Evolutionary conservation across 2,888 invertebrate genomes (phyloP).

Genomic region (Cyclophora albipunctata): DNA sequence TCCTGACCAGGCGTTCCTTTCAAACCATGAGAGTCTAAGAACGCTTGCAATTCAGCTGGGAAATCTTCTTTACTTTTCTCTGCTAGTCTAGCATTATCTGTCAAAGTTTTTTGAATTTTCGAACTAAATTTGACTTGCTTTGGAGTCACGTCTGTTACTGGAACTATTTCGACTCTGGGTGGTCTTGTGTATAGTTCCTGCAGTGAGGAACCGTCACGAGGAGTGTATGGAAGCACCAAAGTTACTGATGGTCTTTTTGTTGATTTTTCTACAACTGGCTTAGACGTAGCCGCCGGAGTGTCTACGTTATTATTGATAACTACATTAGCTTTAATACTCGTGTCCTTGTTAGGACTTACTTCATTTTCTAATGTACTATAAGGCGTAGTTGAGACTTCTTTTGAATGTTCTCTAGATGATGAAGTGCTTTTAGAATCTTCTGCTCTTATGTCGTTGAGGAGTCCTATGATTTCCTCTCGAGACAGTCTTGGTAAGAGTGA

Average conservation of each 20-base stretch:
- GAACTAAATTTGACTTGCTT: conserved; percentile 31
- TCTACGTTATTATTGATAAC: conserved; percentile 20
- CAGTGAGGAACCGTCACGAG: conserved; percentile 71
- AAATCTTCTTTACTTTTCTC: conserved; percentile 41
- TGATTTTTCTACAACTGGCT: conserved; percentile 36
- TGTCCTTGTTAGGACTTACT: conserved; percentile 28
- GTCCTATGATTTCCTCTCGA: conserved; percentile 78
- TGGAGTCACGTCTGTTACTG: conserved; percentile 42
- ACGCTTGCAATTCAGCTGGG: conserved; percentile 55
- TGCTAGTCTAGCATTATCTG: conserved; percentile 33
- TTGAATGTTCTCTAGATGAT: conserved; percentile 31
- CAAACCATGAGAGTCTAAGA: conserved; percentile 57
- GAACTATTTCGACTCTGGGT: conserved; percentile 77
- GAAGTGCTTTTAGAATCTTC: conserved; percentile 59
- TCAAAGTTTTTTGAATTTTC: conserved; percentile 33
- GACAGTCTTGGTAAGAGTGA: conserved; percentile 78
- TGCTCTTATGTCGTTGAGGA: conserved; percentile 79
- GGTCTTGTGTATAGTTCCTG: conserved; percentile 80
- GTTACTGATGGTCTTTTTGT: conserved; percentile 68
- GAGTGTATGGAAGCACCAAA: conserved; percentile 80
- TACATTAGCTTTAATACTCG: conserved; percentile 24
- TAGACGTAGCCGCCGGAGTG: conserved; percentile 20
- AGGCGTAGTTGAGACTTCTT: conserved; percentile 26
- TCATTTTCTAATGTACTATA: conserved; percentile 42
- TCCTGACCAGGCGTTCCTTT: conserved; percentile 54